Percentiles rank a stretch among this genome's conserved stretches.
Conservation (phyloP, 2,888 invertebrate genomes). For the Drosophila nr. fundita region DNA sequence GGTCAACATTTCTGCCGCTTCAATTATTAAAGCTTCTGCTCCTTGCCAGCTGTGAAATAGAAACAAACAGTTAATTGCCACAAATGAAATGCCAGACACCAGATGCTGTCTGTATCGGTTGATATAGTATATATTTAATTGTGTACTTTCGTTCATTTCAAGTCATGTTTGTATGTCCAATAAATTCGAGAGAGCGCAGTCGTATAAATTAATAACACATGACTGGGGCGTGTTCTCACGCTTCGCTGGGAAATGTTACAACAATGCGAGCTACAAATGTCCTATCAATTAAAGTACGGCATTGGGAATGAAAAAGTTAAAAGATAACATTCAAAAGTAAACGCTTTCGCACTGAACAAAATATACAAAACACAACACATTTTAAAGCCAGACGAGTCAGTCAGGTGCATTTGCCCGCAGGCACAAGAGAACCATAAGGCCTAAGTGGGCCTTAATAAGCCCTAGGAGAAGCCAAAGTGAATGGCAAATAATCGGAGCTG, state of each 20-base stretch:
- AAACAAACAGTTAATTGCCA: conserved; percentile 59
- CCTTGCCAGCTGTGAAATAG: conserved; percentile 22
- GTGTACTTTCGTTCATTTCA: conserved; percentile 6
- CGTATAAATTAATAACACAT: conserved; percentile 72
- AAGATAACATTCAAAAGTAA: not conserved
- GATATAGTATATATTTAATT: conserved; percentile 5
- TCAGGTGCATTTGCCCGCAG: conserved; percentile 30
- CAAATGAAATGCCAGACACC: conserved; percentile 33
- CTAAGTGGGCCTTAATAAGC: conserved; percentile 62
- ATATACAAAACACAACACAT: conserved; percentile 3
- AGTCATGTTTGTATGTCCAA: conserved; percentile 43
- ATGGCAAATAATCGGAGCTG: conserved; percentile 30
- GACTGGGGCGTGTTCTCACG: conserved; percentile 63
- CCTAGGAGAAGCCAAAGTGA: conserved; percentile 38
- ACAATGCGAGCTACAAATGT: conserved; percentile 29
- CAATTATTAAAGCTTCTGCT: conserved; percentile 23
- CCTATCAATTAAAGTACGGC: conserved; percentile 56
- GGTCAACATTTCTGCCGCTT: conserved; percentile 27
- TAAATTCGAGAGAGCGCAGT: conserved; percentile 37
- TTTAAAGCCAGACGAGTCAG: conserved; percentile 1
- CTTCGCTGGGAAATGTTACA: conserved; percentile 41
- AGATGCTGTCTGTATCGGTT: conserved; percentile 1
- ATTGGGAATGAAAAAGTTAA: conserved; percentile 20
- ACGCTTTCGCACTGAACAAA: conserved; percentile 20
- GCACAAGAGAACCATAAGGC: conserved; percentile 49